phyloP scores from a whole-genome alignment of 1,140 invertebrate species.

The Maniola jurtina region DNA sequence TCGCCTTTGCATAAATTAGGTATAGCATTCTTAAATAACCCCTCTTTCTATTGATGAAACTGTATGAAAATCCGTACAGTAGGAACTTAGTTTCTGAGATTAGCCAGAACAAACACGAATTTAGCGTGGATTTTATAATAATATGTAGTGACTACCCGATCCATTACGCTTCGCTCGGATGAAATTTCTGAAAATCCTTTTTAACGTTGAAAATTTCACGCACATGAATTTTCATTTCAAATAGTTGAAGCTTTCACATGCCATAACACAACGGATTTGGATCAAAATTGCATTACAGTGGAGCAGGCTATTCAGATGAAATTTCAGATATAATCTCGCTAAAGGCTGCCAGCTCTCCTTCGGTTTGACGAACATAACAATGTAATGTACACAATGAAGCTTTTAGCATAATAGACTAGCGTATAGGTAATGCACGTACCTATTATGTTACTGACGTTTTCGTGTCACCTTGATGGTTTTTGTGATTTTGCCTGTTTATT shows the following conservation, averaged over 20 bases:
- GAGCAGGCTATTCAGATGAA: neutral
- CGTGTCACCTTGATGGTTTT: too few relatives aligned
- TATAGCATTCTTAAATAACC: too few relatives aligned
- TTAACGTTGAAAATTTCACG: neutral
- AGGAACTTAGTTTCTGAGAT: too few relatives aligned
- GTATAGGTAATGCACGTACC: neutral
- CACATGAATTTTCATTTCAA: constrained; percentile 1
- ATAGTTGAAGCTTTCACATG: neutral
- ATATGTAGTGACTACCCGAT: too few relatives aligned
- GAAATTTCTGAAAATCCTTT: neutral
- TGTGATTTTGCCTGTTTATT: too few relatives aligned
- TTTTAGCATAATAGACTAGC: neutral
- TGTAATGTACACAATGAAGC: neutral
- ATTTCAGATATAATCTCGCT: constrained; percentile 6
- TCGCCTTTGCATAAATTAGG: too few relatives aligned
- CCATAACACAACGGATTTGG: neutral
- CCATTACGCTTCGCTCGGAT: too few relatives aligned
- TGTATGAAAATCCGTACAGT: too few relatives aligned
- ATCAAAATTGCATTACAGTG: constrained; percentile 4
- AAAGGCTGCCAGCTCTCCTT: neutral
- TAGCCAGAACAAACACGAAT: too few relatives aligned
- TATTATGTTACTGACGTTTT: too few relatives aligned
- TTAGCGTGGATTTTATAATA: too few relatives aligned
- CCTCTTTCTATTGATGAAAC: too few relatives aligned
- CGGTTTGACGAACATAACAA: neutral